phyloP scores from a whole-genome alignment of 2,113 vertebrate species.

The Oryzias celebensis region DNA sequence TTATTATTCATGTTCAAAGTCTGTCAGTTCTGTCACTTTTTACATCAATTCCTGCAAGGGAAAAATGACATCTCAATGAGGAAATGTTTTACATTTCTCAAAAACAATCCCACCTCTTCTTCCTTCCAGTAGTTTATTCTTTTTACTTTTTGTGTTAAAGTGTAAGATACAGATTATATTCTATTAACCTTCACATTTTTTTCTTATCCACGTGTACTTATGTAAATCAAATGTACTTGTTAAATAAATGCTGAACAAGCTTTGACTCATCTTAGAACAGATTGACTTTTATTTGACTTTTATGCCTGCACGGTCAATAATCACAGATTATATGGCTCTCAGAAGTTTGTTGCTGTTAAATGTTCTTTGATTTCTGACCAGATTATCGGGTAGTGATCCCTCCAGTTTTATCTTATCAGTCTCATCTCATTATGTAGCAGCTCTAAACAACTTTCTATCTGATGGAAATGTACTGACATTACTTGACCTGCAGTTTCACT shows the following conservation, averaged over 20 bases:
- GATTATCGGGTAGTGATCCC: background rate
- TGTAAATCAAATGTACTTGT: background rate
- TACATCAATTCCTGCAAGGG: constrained; percentile 26
- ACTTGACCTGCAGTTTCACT: background rate
- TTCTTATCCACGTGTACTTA: background rate
- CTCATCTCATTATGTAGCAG: background rate
- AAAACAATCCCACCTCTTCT: background rate
- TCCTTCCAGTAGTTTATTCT: constrained; percentile 27
- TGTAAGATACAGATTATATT: background rate
- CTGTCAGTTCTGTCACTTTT: constrained; percentile 21
- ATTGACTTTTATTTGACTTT: constrained; percentile 6
- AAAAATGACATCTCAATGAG: constrained; percentile 45
- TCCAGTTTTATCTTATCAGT: background rate
- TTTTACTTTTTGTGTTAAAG: constrained; percentile 3
- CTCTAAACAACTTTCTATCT: constrained; percentile 10
- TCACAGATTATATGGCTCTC: constrained; percentile 6
- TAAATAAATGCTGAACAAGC: constrained; percentile 11
- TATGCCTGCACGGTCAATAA: constrained; percentile 41
- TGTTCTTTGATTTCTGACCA: constrained; percentile 22
- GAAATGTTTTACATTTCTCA: background rate
- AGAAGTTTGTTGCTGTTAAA: background rate
- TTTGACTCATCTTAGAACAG: background rate
- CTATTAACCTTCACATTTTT: background rate
- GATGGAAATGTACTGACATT: background rate
- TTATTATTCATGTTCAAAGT: constrained; percentile 53